Conservation (phyloP, 2,113 vertebrate genomes). For the Sus scrofa region DNA sequence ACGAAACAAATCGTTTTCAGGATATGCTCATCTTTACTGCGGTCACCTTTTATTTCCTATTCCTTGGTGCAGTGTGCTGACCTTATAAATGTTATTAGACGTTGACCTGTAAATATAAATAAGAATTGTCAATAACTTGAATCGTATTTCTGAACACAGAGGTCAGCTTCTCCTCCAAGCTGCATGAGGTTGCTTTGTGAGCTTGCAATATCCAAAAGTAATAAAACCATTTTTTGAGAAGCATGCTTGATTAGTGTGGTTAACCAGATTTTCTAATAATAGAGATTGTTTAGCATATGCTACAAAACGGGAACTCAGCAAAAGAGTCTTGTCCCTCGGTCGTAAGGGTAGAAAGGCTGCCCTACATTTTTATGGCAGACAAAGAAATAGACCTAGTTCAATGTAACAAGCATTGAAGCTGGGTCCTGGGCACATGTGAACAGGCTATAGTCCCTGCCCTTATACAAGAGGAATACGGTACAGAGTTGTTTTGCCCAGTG, state of each 20-base stretch:
- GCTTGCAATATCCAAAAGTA: constrained; percentile 17
- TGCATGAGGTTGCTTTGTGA: background rate
- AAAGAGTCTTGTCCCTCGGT: constrained; percentile 4
- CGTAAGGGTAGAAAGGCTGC: background rate
- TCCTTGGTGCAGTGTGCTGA: constrained; percentile 2
- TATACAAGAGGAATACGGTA: background rate
- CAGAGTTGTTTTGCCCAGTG: background rate
- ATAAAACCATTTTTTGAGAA: constrained; percentile 16
- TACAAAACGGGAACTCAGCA: background rate
- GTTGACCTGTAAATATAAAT: constrained; percentile 65
- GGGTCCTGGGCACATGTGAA: background rate
- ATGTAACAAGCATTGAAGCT: background rate
- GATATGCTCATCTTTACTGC: constrained; percentile 13
- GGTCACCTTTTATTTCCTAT: constrained; percentile 53
- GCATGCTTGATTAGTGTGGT: constrained; percentile 43
- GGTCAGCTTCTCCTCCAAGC: constrained; percentile 24
- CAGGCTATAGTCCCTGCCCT: background rate
- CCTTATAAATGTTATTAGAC: constrained; percentile 59
- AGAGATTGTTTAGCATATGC: background rate
- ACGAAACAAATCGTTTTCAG: constrained; percentile 48
- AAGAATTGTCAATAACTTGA: constrained; percentile 61
- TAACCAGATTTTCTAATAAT: constrained; percentile 30
- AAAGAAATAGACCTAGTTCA: constrained; percentile 39
- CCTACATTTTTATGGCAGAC: background rate
- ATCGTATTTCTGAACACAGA: constrained; percentile 55